Evolutionary conservation across 2,888 invertebrate genomes (phyloP), one percentile per base, ranked within the genome.

Genomic region (Hipparchia semele): DNA sequence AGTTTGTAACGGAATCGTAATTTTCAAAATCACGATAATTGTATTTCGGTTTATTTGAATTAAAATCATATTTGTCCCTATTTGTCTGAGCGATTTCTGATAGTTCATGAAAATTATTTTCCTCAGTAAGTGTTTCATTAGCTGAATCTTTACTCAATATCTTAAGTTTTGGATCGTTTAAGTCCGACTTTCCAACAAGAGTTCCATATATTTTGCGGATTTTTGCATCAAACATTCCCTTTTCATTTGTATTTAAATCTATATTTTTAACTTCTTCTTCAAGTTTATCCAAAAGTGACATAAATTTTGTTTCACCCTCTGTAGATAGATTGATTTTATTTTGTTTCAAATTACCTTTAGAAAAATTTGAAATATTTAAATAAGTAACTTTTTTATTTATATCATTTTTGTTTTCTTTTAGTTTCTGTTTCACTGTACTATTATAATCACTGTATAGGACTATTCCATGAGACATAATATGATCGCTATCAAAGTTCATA

Each of bases 251-350:
- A 72, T 83, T 81, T 12, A 91, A 77, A 70, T 90, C 83, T 51
- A 87, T 80, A 71, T 88, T 84, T 69, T 86, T 87, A 0, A 90
- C 85, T 85, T 90, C 88, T 79, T 79, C 79, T 76, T 91, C 90
- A 71, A 92, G 79, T 73, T 81, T 87, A 71, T 91, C 84, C 49
- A 91, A 78, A 68, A 92, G 78, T 53, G 71, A 73, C 78, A 91
- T 82, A 1, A 91, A 75, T 75, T 86, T 88, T 59, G 80, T 83
- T 51, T 90, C 88, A 12, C 84, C 80, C 65, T 81, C 82, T 9
- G 46, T 49, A 23, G 10, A 1, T 2, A 46, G 9, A n/a, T 69
- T 64, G 2, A 23, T 13, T 2, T 67, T 58, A 6, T 10, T 33
- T 4, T 45, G 1, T 53, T 33, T 51, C 0, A 67, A 13, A 8